Evolutionary conservation across 2,888 invertebrate genomes (phyloP).

Genomic region (Tetranychus truncatus): DNA sequence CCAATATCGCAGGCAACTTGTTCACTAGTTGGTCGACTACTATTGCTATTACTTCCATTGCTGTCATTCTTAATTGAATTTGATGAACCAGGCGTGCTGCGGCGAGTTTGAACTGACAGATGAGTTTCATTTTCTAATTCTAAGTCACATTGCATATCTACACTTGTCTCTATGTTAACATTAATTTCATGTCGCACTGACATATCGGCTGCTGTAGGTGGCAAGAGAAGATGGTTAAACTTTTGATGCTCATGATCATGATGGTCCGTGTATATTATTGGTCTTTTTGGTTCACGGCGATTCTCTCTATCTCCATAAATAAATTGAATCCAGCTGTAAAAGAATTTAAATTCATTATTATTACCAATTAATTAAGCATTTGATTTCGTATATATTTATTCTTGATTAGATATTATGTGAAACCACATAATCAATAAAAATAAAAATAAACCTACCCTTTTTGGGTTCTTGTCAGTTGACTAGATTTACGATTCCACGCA

Average conservation of each 20-base stretch:
- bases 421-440: background rate
- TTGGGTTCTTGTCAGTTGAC: constrained; percentile 6
- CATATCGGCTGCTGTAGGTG: constrained; percentile 3
- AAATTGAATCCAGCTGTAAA: constrained; percentile 21
- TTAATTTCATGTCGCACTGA: background rate
- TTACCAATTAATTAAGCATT: background rate
- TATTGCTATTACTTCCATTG: background rate
- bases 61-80: background rate
- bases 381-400: background rate
- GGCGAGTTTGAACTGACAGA: constrained; percentile 2
- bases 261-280: background rate
- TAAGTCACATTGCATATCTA: constrained; percentile 2
- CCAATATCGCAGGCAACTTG: background rate
- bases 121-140: constrained; percentile 6
- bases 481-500: constrained; percentile 17
- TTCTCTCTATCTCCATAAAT: constrained; percentile 23
- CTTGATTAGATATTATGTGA: background rate
- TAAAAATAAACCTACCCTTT: background rate
- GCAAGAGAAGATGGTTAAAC: constrained; percentile 3
- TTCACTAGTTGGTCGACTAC: background rate
- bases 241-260: constrained; percentile 17
- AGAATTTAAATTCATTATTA: too few species aligned
- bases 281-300: background rate
- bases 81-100: background rate
- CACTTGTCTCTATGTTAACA: constrained; percentile 6